These are phyloP conservation scores for Thaumatotibia leucotreta DNA, from an alignment of 1,140 invertebrate species.

Conservation along the genomic window DNA sequence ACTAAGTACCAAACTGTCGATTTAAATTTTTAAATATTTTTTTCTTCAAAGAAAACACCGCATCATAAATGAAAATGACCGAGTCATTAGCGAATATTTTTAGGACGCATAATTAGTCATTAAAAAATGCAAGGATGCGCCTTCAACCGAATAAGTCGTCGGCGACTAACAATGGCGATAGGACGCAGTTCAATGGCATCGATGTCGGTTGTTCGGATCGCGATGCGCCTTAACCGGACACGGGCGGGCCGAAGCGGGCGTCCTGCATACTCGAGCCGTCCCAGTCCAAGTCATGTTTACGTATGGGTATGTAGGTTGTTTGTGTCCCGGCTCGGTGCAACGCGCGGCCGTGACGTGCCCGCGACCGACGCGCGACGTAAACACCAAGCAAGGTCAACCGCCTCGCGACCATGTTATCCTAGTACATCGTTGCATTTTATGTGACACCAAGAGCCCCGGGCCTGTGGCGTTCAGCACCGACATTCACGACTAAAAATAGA, in stretches of 20 bases:
- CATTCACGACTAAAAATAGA: background rate
- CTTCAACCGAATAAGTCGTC: background rate
- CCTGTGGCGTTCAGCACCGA: background rate
- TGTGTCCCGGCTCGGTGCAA: slow-evolving; percentile 59
- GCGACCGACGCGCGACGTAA: slow-evolving; percentile 61
- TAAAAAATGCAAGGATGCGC: background rate
- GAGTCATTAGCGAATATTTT: slow-evolving; percentile 10
- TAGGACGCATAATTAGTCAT: background rate
- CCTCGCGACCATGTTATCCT: slow-evolving; percentile 37
- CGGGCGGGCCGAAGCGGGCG: slow-evolving; percentile 37
- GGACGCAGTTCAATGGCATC: slow-evolving; percentile 53
- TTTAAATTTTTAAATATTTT: too few relatives aligned
- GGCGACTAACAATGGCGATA: slow-evolving; percentile 28
- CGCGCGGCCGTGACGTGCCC: slow-evolving; percentile 62
- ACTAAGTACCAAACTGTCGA: too few relatives aligned
- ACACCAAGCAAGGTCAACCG: slow-evolving; percentile 67
- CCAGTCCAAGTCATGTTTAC: slow-evolving; percentile 30
- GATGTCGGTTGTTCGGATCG: slow-evolving; percentile 39
- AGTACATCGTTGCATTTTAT: slow-evolving; percentile 19
- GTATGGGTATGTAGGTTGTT: slow-evolving; percentile 63
- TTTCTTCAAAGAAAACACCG: too few relatives aligned
- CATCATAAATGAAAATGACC: too few relatives aligned
- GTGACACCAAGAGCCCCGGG: background rate
- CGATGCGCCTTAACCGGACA: slow-evolving; percentile 53
- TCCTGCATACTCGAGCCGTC: slow-evolving; percentile 57